Evolutionary conservation across 92 coral and sea anemone genomes (phyloP).

Genomic region (Zoanthus gigantus): DNA sequence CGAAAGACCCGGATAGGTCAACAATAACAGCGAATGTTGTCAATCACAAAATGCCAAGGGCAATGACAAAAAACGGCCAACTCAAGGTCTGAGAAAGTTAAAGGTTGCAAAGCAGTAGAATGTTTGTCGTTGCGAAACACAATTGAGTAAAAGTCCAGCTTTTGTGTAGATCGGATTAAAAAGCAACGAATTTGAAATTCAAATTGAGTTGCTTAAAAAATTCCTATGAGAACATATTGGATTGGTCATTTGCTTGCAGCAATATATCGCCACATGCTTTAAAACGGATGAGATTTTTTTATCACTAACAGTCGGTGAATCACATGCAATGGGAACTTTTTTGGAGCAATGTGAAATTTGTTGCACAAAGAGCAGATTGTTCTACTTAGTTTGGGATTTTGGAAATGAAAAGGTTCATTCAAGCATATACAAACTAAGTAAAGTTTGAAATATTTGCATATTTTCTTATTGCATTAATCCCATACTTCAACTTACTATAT

Average conservation of each 20-base stretch:
- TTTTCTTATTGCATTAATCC: too few species aligned
- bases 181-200: conserved; percentile 27
- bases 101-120: neutral
- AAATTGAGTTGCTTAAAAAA: conserved; percentile 5
- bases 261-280: neutral
- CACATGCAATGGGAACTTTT: neutral
- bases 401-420: neutral
- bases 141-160: neutral
- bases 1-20: neutral
- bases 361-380: neutral
- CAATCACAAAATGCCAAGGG: neutral
- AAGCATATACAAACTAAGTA: neutral
- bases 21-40: neutral
- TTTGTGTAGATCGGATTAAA: conserved; percentile 11
- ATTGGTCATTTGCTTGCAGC: neutral
- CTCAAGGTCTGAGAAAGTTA: neutral
- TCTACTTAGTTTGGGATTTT: neutral
- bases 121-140: neutral
- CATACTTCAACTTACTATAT: too few species aligned
- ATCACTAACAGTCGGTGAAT: neutral
- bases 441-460: too few species aligned
- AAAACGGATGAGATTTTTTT: neutral
- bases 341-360: neutral
- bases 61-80: neutral
- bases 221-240: neutral